phyloP scores from a whole-genome alignment of 2,888 invertebrate genomes.

The Phorcus lineatus region DNA sequence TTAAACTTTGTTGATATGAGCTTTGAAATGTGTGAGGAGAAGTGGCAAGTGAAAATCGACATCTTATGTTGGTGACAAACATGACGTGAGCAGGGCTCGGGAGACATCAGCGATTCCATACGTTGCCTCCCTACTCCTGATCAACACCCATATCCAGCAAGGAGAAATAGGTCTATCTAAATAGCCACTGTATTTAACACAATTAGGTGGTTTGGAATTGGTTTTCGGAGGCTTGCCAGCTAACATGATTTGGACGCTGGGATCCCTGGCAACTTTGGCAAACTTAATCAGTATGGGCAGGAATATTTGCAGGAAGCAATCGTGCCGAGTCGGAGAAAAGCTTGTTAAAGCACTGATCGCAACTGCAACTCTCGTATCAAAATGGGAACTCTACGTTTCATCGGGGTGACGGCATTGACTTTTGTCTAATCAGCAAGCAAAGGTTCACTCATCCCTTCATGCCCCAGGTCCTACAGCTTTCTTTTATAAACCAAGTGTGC shows the following conservation, averaged over 20 bases:
- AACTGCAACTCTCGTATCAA: background rate
- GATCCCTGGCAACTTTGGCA: background rate
- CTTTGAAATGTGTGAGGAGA: background rate
- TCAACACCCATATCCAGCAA: background rate
- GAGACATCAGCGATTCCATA: background rate
- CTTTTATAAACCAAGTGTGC: conserved; percentile 6
- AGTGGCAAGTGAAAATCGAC: background rate
- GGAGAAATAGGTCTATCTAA: conserved; percentile 13
- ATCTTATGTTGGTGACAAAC: conserved; percentile 3
- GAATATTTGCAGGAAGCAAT: background rate
- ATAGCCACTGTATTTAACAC: conserved; percentile 13
- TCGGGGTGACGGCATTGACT: background rate
- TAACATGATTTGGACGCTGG: background rate
- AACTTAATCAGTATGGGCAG: background rate
- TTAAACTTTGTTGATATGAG: no score
- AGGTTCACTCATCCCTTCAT: background rate
- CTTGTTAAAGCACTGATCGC: background rate
- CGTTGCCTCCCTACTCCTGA: background rate
- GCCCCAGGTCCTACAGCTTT: background rate
- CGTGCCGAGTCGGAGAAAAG: background rate
- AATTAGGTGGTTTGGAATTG: conserved; percentile 15
- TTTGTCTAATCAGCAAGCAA: background rate
- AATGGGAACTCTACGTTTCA: background rate
- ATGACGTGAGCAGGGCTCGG: background rate
- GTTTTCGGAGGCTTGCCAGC: conserved; percentile 5